Percentiles rank a stretch among this genome's conserved stretches.
Conservation (phyloP, 64 coral and sea anemone species). For the Catalaphyllia jardinei region DNA sequence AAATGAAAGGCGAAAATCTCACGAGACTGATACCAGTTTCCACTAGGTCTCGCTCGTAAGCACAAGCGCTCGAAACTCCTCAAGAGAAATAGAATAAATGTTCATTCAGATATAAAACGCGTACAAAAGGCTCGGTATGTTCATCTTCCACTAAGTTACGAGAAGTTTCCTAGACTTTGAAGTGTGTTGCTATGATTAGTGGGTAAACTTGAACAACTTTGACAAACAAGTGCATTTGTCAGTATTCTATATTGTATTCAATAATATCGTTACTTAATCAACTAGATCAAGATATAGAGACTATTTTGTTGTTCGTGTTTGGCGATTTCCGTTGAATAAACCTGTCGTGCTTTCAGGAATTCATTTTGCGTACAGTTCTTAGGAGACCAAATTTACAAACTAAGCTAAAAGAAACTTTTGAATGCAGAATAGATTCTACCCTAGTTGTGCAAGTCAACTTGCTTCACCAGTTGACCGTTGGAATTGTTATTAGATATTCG, state of each 20-base stretch:
- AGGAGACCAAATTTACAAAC: too few species aligned
- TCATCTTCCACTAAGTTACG: not conserved
- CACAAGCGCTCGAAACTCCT: constrained; percentile 12
- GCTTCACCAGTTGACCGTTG: too few species aligned
- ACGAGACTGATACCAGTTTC: too few species aligned
- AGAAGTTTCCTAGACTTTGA: not conserved
- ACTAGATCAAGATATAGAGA: not conserved
- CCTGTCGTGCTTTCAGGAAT: too few species aligned
- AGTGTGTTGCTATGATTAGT: not conserved
- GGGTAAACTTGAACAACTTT: not conserved
- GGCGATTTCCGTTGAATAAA: too few species aligned
- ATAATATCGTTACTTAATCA: not conserved
- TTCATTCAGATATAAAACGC: not conserved
- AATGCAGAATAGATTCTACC: too few species aligned
- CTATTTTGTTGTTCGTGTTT: not conserved
- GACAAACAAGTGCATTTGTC: too few species aligned
- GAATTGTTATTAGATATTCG: too few species aligned
- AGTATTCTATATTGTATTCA: not conserved
- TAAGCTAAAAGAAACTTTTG: too few species aligned
- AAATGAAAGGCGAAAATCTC: not conserved
- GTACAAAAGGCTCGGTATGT: too few species aligned
- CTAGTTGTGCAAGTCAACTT: too few species aligned
- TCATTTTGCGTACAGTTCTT: too few species aligned
- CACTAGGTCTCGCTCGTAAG: not conserved
- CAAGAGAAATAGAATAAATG: not conserved